Base-by-base conservation (phyloP, 2,888 invertebrate genomes). In the Malacosoma neustria region DNA sequence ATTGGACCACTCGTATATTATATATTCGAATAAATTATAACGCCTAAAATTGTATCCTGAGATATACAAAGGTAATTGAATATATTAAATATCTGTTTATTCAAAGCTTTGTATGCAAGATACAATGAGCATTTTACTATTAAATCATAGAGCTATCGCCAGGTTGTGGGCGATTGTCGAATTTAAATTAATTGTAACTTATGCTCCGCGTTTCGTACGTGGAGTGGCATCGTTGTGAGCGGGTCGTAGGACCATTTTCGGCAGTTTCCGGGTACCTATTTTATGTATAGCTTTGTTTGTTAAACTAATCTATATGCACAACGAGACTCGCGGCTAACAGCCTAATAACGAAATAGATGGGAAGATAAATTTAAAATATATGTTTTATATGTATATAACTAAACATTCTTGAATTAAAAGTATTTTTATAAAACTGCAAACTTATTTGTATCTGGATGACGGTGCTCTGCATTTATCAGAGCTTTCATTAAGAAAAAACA, bases 181-280 rank as follows among this genome's bases (percentile, higher is more conserved):
- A 73, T 80, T 71, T 68, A 72, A 79, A 81, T 80, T 71, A 73
- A 70, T 62, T 59, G 67, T 72, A 64, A 77, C 79, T 74, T 79
- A 77, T 72, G 43, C 59, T 55, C 51, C 47, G 51, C 66, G 68
- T 70, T 72, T 70, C 53, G 71, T 67, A 65, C 61, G 67, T 65
- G 59, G 59, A 57, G 49, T 56, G 57, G 53, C 55, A 38, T 48
- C 41, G 49, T 49, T 52, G 49, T 51, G 50, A 54, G 50, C 40
- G 36, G 49, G 51, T 49, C 52, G 49, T 54, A 57, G 55, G 51
- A 51, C 69, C 64, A 72, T 74, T 77, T 77, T 70, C 53, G 69
- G 60, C 51, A 54, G 64, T 72, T 77, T 76, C 79, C 75, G 66
- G 74, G 64, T 69, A 63, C 60, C 51, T 57, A 54, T 58, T 55